phyloP scores from a whole-genome alignment of 2,797 vertebrate species.

The Tenualosa ilisha region DNA sequence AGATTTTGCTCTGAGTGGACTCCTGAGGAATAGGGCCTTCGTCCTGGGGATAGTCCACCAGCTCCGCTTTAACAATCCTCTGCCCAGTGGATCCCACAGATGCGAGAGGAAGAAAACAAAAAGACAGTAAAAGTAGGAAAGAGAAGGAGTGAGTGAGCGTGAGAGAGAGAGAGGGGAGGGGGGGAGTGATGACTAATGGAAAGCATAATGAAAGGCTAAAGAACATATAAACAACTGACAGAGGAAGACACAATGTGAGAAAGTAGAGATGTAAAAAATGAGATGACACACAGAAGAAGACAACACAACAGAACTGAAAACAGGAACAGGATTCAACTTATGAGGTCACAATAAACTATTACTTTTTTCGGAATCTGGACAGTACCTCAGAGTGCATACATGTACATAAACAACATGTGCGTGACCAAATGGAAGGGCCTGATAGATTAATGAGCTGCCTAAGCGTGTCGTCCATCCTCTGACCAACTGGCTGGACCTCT shows the following conservation, averaged over 20 bases:
- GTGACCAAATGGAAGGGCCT: constrained; percentile 13
- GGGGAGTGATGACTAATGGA: constrained; percentile 25
- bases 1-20: constrained; percentile 89
- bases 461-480: constrained; percentile 62
- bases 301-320: background rate
- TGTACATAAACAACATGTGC: constrained; percentile 13
- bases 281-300: background rate
- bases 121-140: background rate
- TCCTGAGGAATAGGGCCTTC: constrained; percentile 78
- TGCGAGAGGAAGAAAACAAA: constrained; percentile 6
- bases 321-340: background rate
- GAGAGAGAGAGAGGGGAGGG: constrained; percentile 41
- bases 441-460: constrained; percentile 71
- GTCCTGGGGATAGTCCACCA: constrained; percentile 94
- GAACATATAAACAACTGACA: background rate
- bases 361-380: background rate
- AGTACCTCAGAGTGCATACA: background rate
- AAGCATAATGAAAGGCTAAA: background rate
- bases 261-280: background rate
- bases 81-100: constrained; percentile 67
- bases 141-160: background rate
- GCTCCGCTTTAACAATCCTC: constrained; percentile 92
- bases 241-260: background rate
- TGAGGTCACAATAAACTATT: background rate
- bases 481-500: constrained; percentile 66